Conservation (phyloP, 2,113 vertebrate species). For the Cyphomyrus plagiostoma region DNA sequence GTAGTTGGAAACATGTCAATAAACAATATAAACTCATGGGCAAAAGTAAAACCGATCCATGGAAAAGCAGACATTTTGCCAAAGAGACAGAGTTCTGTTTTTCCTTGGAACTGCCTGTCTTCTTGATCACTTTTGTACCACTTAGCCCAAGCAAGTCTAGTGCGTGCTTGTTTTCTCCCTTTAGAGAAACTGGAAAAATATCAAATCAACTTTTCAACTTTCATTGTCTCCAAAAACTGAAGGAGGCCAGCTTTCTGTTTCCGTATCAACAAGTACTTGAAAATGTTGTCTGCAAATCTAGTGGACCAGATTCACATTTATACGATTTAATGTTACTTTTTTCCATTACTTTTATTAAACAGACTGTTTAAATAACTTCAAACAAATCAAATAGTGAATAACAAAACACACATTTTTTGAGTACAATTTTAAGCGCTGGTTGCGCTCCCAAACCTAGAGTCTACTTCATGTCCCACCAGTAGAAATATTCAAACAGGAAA, state of each 20-base stretch:
- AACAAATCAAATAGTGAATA: constrained; percentile 8
- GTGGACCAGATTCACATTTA: not conserved
- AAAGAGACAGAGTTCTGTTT: not conserved
- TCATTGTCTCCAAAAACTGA: constrained; percentile 7
- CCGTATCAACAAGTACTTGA: not conserved
- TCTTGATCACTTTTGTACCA: not conserved
- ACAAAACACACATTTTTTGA: constrained; percentile 7
- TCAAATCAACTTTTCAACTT: not conserved
- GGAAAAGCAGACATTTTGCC: not conserved
- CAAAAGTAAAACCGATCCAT: not conserved
- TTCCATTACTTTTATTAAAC: not conserved
- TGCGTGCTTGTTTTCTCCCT: not conserved
- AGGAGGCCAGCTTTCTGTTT: not conserved
- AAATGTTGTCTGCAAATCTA: not conserved
- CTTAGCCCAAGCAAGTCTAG: not conserved
- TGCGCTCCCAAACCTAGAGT: not conserved
- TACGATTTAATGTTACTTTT: not conserved
- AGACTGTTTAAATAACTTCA: not conserved
- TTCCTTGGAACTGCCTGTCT: not conserved
- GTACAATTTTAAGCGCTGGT: not conserved
- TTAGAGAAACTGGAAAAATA: not conserved
- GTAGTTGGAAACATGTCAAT: not conserved
- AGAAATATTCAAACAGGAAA: constrained; percentile 26
- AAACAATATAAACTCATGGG: not conserved
- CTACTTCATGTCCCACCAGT: not conserved